These are phyloP conservation scores for Bombus soroeensis DNA, from an alignment of 1,140 invertebrate genomes.

Conservation along the genomic window DNA sequence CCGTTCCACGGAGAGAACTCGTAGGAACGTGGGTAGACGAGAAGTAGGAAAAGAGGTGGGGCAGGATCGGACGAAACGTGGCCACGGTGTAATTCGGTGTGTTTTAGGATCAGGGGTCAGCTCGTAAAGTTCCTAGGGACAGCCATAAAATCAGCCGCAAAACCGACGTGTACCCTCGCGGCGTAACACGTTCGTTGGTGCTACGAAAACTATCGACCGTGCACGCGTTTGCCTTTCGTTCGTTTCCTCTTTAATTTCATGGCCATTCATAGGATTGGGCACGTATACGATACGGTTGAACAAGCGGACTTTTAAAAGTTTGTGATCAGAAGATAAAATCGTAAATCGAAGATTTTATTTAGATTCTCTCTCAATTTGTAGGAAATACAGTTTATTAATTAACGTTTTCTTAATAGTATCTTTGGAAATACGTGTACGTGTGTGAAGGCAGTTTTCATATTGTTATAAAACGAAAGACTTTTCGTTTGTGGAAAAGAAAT, in stretches of 20 bases:
- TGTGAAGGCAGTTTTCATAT: no score
- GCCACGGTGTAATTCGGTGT: conserved; percentile 73
- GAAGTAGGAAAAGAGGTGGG: background rate
- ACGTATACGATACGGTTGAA: background rate
- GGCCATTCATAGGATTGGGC: conserved; percentile 5
- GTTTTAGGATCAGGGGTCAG: conserved; percentile 75
- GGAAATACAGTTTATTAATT: no score
- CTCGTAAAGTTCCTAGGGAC: conserved; percentile 72
- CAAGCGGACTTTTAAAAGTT: background rate
- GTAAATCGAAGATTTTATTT: background rate
- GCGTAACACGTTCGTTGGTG: background rate
- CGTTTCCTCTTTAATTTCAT: conserved; percentile 62
- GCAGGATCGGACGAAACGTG: conserved; percentile 19
- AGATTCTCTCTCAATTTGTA: no score
- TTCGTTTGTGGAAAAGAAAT: no score
- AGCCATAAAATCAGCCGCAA: conserved; percentile 74
- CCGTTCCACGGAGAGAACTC: conserved; percentile 22
- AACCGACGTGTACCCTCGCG: conserved; percentile 43
- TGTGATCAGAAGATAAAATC: background rate
- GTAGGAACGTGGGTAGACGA: background rate
- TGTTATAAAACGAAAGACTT: no score
- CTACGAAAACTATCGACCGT: conserved; percentile 17
- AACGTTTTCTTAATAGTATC: no score
- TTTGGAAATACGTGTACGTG: no score
- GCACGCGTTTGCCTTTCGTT: conserved; percentile 11